Evolutionary conservation across 2,113 vertebrate genomes (phyloP).

Genomic region (Hypanus sabinus): DNA sequence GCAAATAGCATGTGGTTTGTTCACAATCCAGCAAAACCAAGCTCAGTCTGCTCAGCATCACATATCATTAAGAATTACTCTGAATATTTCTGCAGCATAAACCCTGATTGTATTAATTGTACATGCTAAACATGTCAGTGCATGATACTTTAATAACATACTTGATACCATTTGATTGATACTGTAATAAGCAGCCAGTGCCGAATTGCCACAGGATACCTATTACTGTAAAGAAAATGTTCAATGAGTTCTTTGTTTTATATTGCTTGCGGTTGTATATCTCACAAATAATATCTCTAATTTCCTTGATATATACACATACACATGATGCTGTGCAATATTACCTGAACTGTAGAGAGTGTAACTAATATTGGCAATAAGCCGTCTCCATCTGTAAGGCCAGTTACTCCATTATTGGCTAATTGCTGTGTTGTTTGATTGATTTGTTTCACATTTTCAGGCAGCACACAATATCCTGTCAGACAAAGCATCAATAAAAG

Average conservation of each 20-base stretch:
- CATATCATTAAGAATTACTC: not conserved
- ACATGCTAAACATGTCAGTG: constrained; percentile 12
- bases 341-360: not conserved
- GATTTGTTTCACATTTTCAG: constrained; percentile 1
- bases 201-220: not conserved
- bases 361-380: not conserved
- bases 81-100: constrained; percentile 3
- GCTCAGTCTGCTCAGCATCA: not conserved
- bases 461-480: not conserved
- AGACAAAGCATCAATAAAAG: not conserved
- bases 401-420: not conserved
- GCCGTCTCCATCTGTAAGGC: not conserved
- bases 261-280: not conserved
- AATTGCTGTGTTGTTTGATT: constrained; percentile 3
- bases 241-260: constrained; percentile 6
- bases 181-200: not conserved
- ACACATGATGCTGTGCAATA: not conserved
- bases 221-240: not conserved
- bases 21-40: not conserved
- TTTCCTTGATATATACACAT: not conserved
- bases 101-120: not conserved
- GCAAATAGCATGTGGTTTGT: not conserved
- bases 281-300: not conserved
- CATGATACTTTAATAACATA: constrained; percentile 16
- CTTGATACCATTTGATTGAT: constrained; percentile 28